Percentiles rank a stretch among this genome's conserved stretches.
phyloP scores from a whole-genome alignment of 1,140 invertebrate genomes.

The Ips typographus region DNA sequence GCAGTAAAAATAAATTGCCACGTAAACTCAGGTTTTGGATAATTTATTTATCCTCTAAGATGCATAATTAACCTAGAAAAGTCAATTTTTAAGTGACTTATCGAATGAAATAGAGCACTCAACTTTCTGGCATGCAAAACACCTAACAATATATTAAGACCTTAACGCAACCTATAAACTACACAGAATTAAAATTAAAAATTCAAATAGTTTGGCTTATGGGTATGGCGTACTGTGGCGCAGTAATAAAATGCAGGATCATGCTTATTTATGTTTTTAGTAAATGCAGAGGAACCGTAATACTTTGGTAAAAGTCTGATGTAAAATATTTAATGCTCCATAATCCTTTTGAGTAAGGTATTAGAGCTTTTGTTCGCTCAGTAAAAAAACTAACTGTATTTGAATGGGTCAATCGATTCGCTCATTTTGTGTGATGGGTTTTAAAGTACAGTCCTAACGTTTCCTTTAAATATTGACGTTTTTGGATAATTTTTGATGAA shows the following conservation, averaged over 20 bases:
- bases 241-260: conserved; percentile 35
- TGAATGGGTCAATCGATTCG: conserved; percentile 6
- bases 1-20: conserved; percentile 21
- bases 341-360: conserved; percentile 34
- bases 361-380: conserved; percentile 28
- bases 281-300: conserved; percentile 30
- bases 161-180: conserved; percentile 9
- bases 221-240: conserved; percentile 28
- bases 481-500: no score
- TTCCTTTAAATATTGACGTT: no score
- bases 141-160: conserved; percentile 3
- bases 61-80: neutral
- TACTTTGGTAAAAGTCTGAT: conserved; percentile 33
- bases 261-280: conserved; percentile 35
- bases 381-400: conserved; percentile 31
- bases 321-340: conserved; percentile 30
- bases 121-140: neutral
- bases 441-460: no score
- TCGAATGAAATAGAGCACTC: neutral
- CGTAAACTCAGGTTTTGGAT: conserved; percentile 15
- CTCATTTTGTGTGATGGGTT: conserved; percentile 3
- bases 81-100: neutral
- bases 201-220: conserved; percentile 35
- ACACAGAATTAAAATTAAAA: conserved; percentile 34
- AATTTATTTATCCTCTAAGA: neutral